Conservation (phyloP, 2,888 invertebrate species). For the Cerastoderma edule region DNA sequence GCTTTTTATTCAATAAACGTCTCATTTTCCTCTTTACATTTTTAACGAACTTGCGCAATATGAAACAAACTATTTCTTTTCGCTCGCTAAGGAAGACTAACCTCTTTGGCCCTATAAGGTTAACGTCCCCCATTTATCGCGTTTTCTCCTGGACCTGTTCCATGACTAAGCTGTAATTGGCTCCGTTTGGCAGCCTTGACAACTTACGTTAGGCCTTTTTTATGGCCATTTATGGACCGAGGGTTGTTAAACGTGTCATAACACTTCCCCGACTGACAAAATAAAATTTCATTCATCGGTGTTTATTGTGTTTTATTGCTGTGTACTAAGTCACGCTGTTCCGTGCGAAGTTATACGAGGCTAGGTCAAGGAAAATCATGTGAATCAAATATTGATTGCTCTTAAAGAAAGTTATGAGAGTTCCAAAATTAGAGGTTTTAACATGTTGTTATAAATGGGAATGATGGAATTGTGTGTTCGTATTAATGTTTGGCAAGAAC, state of each 20-base stretch:
- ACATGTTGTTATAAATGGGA: too few relatives aligned
- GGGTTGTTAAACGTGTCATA: conserved; percentile 10
- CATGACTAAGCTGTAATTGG: conserved; percentile 11
- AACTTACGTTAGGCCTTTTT: conserved; percentile 11
- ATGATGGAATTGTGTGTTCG: too few relatives aligned
- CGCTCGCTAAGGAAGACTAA: not conserved
- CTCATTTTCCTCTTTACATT: not conserved
- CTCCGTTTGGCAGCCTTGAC: conserved; percentile 10
- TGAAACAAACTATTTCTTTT: not conserved
- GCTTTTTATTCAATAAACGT: not conserved
- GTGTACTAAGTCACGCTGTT: not conserved
- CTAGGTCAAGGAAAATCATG: not conserved
- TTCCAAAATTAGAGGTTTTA: too few relatives aligned
- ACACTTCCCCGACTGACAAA: conserved; percentile 10
- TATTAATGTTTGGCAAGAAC: not conserved
- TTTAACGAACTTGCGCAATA: not conserved
- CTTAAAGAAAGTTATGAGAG: not conserved
- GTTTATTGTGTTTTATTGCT: conserved; percentile 11
- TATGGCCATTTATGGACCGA: conserved; percentile 21
- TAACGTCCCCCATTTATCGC: not conserved
- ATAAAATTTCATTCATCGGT: conserved; percentile 1
- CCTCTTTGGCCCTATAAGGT: not conserved
- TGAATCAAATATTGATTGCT: not conserved
- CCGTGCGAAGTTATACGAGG: not conserved
- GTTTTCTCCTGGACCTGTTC: not conserved